Conservation (phyloP, 2,797 vertebrate species). For the Paedocypris micromegethes region DNA sequence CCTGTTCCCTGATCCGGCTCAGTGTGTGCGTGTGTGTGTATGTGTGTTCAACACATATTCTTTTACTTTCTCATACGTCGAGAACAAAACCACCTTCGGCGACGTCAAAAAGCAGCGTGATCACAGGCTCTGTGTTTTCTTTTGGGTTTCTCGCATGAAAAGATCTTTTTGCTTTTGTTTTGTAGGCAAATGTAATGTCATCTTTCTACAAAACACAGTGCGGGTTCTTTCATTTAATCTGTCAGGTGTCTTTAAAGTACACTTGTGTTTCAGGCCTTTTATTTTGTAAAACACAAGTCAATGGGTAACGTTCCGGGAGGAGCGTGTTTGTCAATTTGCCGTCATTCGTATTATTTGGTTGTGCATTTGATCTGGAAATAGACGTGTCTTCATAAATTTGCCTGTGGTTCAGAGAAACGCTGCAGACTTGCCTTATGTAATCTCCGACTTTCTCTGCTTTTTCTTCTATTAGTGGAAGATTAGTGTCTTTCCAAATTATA, state of each 20-base stretch:
- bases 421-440: conserved; percentile 32
- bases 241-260: conserved; percentile 40
- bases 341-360: conserved; percentile 59
- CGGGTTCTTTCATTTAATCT: conserved; percentile 38
- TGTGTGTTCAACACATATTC: conserved; percentile 63
- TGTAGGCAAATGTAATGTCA: conserved; percentile 35
- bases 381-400: conserved; percentile 64
- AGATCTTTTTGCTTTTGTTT: conserved; percentile 10
- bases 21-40: conserved; percentile 4
- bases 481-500: no score
- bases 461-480: no score
- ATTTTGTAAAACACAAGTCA: conserved; percentile 67
- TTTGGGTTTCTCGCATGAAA: conserved; percentile 45
- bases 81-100: conserved; percentile 20
- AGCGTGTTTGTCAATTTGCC: conserved; percentile 49
- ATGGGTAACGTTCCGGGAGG: conserved; percentile 64
- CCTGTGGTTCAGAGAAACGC: conserved; percentile 32
- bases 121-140: conserved; percentile 33
- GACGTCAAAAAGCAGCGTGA: conserved; percentile 15
- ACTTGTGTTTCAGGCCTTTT: conserved; percentile 46
- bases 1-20: conserved; percentile 29
- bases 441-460: not conserved
- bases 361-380: conserved; percentile 66
- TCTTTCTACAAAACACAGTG: conserved; percentile 31
- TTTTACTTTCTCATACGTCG: conserved; percentile 28